Evolutionary conservation across 2,888 invertebrate genomes (phyloP), one percentile per base, ranked within the genome.

Genomic region (Ophion ventricosus): DNA sequence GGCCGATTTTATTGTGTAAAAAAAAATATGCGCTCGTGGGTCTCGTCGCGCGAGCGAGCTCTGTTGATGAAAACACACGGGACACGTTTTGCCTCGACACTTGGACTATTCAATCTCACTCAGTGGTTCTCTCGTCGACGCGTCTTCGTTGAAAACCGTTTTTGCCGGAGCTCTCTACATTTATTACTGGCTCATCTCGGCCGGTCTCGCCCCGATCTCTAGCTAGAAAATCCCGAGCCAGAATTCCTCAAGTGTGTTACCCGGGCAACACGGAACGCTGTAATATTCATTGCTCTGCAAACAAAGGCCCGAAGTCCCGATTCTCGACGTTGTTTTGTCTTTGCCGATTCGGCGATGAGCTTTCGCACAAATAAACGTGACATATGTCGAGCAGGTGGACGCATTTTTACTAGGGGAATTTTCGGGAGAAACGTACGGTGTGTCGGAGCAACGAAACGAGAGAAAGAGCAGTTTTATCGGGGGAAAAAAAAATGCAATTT

Each of bases 141-240:
- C 3, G 49, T 64, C 56, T 80, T 73, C 59, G 57, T 66, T 67
- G 64, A 73, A 70, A 82, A 76, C 75, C 75, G 82, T 73, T 84
- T 84, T 82, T 80, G 66, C 67, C 80, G 54, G 75, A 75, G 83
- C 81, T 82, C 76, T 80, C 80, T 82, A 86, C 86, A 86, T 86
- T 87, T 86, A 86, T 86, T 86, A 86, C 86, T 87, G 87, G 87
- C 87, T 72, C 85, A 81, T 86, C 83, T 26, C 49, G 64, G 59
- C 63, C 81, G 59, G 79, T 76, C 82, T 72, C 72, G 29, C 75
- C 56, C 66, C 64, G 59, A 66, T 78, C 66, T 82, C 81, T 14
- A 59, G 77, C 72, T 82, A 76, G 64, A 66, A 67, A 61, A 61
- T 66, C 66, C 14, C 70, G 80, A 86, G 86, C 87, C 85, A 87